Evolutionary conservation across 1,140 invertebrate species (phyloP), one percentile per base, ranked within the genome.

Genomic region (Diplogasteroides magnus): DNA sequence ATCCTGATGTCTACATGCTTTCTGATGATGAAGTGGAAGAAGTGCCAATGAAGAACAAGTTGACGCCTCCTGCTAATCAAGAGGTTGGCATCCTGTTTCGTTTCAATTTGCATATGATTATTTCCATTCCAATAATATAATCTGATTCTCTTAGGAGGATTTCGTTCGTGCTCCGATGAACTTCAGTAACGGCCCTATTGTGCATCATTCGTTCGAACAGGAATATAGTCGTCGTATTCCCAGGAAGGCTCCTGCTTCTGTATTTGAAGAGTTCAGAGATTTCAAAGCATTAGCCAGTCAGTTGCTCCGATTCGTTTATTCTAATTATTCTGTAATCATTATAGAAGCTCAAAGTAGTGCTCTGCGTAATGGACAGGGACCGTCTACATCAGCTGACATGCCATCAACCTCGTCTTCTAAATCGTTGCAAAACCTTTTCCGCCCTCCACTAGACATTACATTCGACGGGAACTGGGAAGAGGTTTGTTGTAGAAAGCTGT

Each of bases 101-200:
- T 15, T 14, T 31, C 64, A 55, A 23, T 29, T 60, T 27, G 71
- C 81, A n/a, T n/a, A n/a, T 84, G 67, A 75, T 73, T 58, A 82
- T 83, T 60, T 84, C 83, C 69, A 74, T 85, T 37, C 68, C 77
- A n/a, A 73, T 83, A 19, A 76, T 82, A 1, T 82, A 85, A 67
- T 83, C 83, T 6, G 71, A 26, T 14, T 25, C 15, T 13, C 6
- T 26, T 61, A 61, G 23, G 58, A 68, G 23, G 85, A 86, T 69
- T 83, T 83, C 62, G 85, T 90, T 25, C 80, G 89, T 71, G 86
- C 88, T 26, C 89, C 89, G 27, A 89, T 90, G 75, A 86, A 88
- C 68, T 88, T 88, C 25, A 87, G 85, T 48, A 86, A 86, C 74
- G 88, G 89, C 81, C 85, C 88, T 48, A 77, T 88, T 27, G 84